phyloP scores from a whole-genome alignment of 1,140 invertebrate species.

The Apis laboriosa region DNA sequence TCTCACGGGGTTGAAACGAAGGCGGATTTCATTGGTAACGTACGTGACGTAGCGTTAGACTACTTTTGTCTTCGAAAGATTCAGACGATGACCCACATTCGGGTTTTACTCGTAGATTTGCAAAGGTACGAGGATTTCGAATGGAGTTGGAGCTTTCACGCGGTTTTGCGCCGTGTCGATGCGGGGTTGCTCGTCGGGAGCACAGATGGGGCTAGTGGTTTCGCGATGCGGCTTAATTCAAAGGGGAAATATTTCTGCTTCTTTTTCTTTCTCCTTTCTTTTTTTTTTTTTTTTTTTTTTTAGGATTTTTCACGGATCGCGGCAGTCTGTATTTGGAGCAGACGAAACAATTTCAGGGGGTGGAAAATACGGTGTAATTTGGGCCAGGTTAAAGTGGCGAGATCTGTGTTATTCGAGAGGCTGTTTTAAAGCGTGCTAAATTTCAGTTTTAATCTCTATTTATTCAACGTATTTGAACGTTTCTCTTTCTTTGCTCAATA shows the following conservation, averaged over 20 bases:
- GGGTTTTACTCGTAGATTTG: not conserved
- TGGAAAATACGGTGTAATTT: not conserved
- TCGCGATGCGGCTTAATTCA: constrained; percentile 9
- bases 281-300: not conserved
- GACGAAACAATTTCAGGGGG: not conserved
- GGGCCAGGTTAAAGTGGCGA: not conserved
- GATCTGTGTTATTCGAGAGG: not conserved
- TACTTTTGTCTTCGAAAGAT: not conserved
- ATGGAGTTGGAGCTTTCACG: constrained; percentile 27
- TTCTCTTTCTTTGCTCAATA: not conserved
- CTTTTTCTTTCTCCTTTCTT: not conserved
- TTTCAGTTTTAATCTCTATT: not conserved
- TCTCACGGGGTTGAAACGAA: not conserved
- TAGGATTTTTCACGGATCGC: not conserved
- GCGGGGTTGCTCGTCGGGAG: constrained; percentile 52
- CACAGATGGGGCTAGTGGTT: constrained; percentile 71
- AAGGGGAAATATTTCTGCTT: not conserved
- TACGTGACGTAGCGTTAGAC: constrained; percentile 1
- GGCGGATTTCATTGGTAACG: not conserved
- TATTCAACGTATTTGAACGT: not conserved
- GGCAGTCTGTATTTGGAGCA: not conserved
- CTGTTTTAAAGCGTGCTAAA: not conserved
- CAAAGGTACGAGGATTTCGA: constrained; percentile 8
- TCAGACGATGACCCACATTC: constrained; percentile 21
- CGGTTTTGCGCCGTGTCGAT: not conserved